Evolutionary conservation across 2,797 vertebrate species (phyloP).

Genomic region (Macropodus opercularis): DNA sequence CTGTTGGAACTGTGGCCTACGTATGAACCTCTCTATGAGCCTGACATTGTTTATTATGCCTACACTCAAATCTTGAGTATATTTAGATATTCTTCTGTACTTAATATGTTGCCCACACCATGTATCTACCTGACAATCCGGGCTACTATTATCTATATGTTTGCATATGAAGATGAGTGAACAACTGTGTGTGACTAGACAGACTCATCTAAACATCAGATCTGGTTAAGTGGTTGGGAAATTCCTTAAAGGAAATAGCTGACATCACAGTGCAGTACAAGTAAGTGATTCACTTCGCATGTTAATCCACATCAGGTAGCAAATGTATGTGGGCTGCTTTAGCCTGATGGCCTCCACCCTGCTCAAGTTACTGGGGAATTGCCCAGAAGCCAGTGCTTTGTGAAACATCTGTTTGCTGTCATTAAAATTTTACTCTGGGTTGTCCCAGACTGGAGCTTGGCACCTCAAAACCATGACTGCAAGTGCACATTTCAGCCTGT

Average conservation of each 20-base stretch:
- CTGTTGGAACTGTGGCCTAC: no score
- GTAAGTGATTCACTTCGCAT: conserved; percentile 43
- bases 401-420: conserved; percentile 12
- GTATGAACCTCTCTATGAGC: no score
- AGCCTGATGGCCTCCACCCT: conserved; percentile 38
- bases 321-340: conserved; percentile 29
- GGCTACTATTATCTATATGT: not conserved
- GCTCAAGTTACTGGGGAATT: conserved; percentile 44
- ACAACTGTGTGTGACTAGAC: conserved; percentile 6
- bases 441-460: not conserved
- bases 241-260: conserved; percentile 47
- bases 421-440: conserved; percentile 4
- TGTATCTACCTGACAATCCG: no score
- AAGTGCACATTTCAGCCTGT: not conserved
- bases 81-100: not conserved
- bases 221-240: conserved; percentile 62
- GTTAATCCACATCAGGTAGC: conserved; percentile 62
- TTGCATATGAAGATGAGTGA: not conserved
- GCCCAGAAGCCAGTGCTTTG: conserved; percentile 6
- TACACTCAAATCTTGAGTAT: no score
- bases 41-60: no score
- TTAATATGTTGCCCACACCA: no score
- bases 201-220: conserved; percentile 31
- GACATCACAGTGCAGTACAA: conserved; percentile 14
- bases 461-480: not conserved